Base-by-base conservation (phyloP, 2,888 invertebrate species). In the Brachycybe producta region DNA sequence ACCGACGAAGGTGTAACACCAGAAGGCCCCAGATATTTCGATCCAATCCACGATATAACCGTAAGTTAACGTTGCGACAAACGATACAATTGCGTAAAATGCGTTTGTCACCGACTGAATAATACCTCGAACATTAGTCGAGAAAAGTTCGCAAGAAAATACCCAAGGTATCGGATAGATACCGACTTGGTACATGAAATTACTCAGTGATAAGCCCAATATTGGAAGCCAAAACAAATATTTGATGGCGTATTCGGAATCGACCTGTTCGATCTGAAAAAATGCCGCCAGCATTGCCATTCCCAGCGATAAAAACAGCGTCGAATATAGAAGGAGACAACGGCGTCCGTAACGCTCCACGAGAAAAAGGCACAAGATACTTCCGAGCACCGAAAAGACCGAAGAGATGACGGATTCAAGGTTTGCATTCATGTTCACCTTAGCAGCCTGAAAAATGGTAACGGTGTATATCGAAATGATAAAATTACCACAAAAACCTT, bases 401-500 rank as follows among this genome's bases (percentile, higher is more conserved):
- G 87, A 90, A 30, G 90, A 79, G 44, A 87, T 75, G 28, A 90
- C 84, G 0, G 85, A 77, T 0, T 83, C 77, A 4, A 75, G 63
- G 28, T 75, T 71, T 0, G 78, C 64, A 13, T 74, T 66, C 21
- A 84, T 70, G 0, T 67, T 55, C 1, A 75, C 73, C 3, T 76
- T 77, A 13, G 84, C 78, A 30, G 73, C 80, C 44, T 67, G 61
- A 65, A 91, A 90, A 53, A 92, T 91, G 2, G 71, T 65, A 0
- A 75, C 75, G 0, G 81, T 76, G 61, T 84, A 86, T 65, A 86
- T 83, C 55, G 86, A 81, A 5, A 87, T 80, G 1, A 84, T 83
- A 60, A 87, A 86, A 45, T 86, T 78, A 34, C 86, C 86, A 54
- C 81, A 78, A 19, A 91, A 69, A 66, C 95, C 94, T 72, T 95